These are phyloP conservation scores for Xenopus laevis DNA, from an alignment of 2,113 vertebrate genomes.

Conservation along the genomic window DNA sequence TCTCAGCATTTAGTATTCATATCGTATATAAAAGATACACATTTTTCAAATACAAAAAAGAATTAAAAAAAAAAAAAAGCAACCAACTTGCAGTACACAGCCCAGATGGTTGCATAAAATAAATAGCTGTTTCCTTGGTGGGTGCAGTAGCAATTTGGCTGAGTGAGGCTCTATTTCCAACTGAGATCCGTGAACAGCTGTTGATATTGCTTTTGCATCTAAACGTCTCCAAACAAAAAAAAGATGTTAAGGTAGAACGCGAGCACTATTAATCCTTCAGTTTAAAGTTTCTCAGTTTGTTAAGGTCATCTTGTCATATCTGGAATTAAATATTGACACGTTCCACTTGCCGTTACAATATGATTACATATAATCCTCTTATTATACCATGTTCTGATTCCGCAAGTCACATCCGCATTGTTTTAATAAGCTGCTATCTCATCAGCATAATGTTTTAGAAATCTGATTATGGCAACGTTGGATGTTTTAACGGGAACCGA, in stretches of 20 bases:
- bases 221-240: constrained; percentile 64
- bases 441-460: constrained; percentile 3
- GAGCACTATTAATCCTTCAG: constrained; percentile 1
- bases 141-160: constrained; percentile 74
- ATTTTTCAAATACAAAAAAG: constrained; percentile 44
- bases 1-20: constrained; percentile 28
- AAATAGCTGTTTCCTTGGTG: constrained; percentile 73
- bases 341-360: background rate
- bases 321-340: constrained; percentile 4
- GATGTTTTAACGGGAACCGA: background rate
- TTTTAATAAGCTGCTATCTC: background rate
- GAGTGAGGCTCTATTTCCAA: constrained; percentile 67
- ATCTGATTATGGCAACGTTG: constrained; percentile 4
- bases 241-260: constrained; percentile 69
- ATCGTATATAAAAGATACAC: constrained; percentile 28
- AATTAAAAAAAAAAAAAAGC: constrained; percentile 59
- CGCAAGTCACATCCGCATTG: background rate
- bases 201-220: constrained; percentile 70
- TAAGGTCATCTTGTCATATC: constrained; percentile 9
- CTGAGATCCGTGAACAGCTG: constrained; percentile 74
- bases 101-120: constrained; percentile 78
- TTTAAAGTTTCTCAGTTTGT: constrained; percentile 7
- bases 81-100: constrained; percentile 65
- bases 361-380: background rate
- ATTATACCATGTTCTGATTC: background rate